Evolutionary conservation across 2,888 invertebrate species (phyloP).

Genomic region (Trichopoda pennipes): DNA sequence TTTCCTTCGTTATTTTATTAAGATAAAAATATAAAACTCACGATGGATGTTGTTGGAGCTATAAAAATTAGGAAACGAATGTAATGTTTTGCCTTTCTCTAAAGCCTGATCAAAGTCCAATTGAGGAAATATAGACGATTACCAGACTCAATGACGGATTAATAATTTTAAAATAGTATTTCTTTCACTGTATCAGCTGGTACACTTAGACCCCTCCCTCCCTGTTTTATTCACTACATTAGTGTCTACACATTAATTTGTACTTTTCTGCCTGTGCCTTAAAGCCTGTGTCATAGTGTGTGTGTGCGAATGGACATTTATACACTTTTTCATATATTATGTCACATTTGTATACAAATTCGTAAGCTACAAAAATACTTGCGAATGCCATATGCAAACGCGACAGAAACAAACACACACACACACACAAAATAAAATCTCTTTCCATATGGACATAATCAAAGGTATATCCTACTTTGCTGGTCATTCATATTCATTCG

Average conservation of each 20-base stretch:
- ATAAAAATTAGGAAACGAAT: too few relatives aligned
- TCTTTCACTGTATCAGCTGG: conserved; percentile 3
- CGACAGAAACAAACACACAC: background rate
- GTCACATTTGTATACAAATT: conserved; percentile 57
- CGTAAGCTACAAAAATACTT: conserved; percentile 23
- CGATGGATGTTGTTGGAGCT: too few relatives aligned
- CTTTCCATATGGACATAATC: conserved; percentile 62
- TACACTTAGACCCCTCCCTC: background rate
- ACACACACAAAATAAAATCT: conserved; percentile 22
- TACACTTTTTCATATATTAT: conserved; percentile 62
- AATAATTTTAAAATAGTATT: background rate
- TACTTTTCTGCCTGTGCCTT: conserved; percentile 1
- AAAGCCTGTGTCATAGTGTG: conserved; percentile 2
- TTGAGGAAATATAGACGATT: too few relatives aligned
- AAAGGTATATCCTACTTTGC: conserved; percentile 63
- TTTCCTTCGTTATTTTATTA: too few relatives aligned
- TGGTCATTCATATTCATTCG: conserved; percentile 67
- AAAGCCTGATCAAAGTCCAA: too few relatives aligned
- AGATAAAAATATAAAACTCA: too few relatives aligned
- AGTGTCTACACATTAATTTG: conserved; percentile 49
- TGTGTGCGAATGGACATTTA: conserved; percentile 26
- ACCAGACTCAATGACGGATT: too few relatives aligned
- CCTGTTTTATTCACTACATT: conserved; percentile 30
- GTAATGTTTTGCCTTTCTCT: too few relatives aligned
- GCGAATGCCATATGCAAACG: conserved; percentile 14